Base-by-base conservation (phyloP, 1,140 invertebrate species). In the Varroa destructor region DNA sequence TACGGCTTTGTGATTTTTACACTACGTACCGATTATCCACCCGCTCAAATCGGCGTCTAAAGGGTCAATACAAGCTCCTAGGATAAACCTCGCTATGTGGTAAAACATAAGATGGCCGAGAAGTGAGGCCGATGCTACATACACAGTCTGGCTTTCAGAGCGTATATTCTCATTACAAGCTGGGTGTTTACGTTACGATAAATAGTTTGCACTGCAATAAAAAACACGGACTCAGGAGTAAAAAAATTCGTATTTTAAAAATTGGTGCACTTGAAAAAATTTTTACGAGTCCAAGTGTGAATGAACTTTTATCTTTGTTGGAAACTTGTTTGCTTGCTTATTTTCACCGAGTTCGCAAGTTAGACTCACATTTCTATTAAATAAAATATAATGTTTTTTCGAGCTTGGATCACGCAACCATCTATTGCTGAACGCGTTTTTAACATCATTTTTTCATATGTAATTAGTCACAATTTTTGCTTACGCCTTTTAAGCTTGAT, bases 1-100 rank as follows among this genome's bases (percentile, higher is more conserved):
- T 8, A 74, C 14, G 8, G 73, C 14, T 12, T 46, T 55, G 37
- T 55, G 73, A 8, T 51, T 36, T 8, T 71, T 51, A 6, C 40
- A 36, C 73, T 72, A 74, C 51, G 74, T 70, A 6, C 57, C 72
- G 25, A 74, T 56, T 10, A 74, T 51, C 73, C 73, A 74, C n/a
- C 70, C 58, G 55, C 51, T 74, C 40, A 67, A 40, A 5, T 42
- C 40, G 46, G 51, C 46, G n/a, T 74, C 73, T 67, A 72, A 73
- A 43, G 12, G 25, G 1, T 72, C 73, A 6, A 43, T 56, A 42
- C 72, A 71, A n/a, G 56, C 55, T 12, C 42, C 46, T 2, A 72
- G 12, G 51, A 74, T 43, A 37, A 67, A 67, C 5, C 12, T 25
- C n/a, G 8, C 40, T 43, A 67, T 67, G 61, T 67, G 61, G 61